phyloP scores from a whole-genome alignment of 2,113 vertebrate genomes.

The Ceuthmochares aereus region DNA sequence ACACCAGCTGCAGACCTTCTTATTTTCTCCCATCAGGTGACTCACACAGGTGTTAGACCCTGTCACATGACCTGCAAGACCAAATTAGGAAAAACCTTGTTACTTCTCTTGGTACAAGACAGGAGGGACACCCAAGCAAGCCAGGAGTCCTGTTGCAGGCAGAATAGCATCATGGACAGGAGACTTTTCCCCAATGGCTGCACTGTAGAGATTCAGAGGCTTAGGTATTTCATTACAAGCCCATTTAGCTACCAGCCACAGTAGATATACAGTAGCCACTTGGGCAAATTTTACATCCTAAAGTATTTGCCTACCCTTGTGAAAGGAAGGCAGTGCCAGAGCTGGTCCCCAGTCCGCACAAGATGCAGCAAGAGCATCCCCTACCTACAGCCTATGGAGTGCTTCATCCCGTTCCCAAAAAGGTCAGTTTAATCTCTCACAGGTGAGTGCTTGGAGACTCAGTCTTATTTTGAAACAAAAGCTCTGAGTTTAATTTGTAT shows the following conservation, averaged over 20 bases:
- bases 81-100: not conserved
- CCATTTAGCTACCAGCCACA: not conserved
- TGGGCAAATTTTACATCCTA: not conserved
- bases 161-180: accelerated
- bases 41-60: not conserved
- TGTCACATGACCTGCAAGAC: not conserved
- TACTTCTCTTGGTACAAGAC: not conserved
- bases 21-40: not conserved
- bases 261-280: too few relatives aligned
- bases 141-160: accelerated
- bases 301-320: not conserved
- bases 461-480: not conserved
- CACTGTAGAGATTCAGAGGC: not conserved
- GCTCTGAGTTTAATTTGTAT: not conserved
- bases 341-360: accelerated
- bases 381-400: accelerated
- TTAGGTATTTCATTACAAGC: not conserved
- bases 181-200: not conserved
- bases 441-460: not conserved
- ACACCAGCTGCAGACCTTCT: not conserved
- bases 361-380: not conserved
- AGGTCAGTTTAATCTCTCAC: too few relatives aligned
- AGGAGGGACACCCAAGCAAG: not conserved
- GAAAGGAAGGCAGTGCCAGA: not conserved
- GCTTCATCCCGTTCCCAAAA: not conserved